Base-by-base conservation (phyloP, 2,888 invertebrate genomes). In the Sabatieria punctata region DNA sequence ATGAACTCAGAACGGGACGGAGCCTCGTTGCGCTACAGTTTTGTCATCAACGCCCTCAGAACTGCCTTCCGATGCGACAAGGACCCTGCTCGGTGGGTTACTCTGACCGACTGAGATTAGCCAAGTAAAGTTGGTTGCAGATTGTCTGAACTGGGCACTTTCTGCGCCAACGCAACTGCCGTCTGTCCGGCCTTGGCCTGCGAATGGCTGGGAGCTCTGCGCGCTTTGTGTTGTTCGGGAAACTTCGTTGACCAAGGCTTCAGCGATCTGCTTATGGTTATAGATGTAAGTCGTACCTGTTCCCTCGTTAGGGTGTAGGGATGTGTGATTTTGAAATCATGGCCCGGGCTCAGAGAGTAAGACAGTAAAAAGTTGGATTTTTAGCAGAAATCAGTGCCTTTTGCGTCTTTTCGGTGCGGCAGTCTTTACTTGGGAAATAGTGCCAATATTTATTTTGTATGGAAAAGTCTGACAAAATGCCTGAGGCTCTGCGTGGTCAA, bases 121-220 rank as follows among this genome's bases (percentile, higher is more conserved):
- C 30, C 22, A 19, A 82, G 80, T 25, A 78, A 79, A 47, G 13
- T 4, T 23, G 25, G 84, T 58, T 86, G 84, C 62, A 78, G 80
- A 58, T 74, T 99, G 50, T 89, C 91, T 70, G 93, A 97, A 68
- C 77, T 99, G 51, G 85, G 93, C 25, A 81, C 88, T 49, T 77
- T 88, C 50, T 95, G 95, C 70, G 89, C 91, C 2, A 93, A 97
- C 72, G 76, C 95, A 71, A 95, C 97, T 0, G 89, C 97, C 1
- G 83, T 85, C 65, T 93, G 91, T 68, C 85, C 85, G 65, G 77
- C 81, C 0, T 73, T 99, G 25, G 85, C 85, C 46, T 79, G 84
- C 2, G 95, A 97, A 69, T 97, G 97, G 95, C 76, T 95, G 45
- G 85, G 85, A 2, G 89, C 88, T 11, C 72, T 97, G 22, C 81